phyloP scores from a whole-genome alignment of 2,113 vertebrate genomes.

The Nettapus auritus region DNA sequence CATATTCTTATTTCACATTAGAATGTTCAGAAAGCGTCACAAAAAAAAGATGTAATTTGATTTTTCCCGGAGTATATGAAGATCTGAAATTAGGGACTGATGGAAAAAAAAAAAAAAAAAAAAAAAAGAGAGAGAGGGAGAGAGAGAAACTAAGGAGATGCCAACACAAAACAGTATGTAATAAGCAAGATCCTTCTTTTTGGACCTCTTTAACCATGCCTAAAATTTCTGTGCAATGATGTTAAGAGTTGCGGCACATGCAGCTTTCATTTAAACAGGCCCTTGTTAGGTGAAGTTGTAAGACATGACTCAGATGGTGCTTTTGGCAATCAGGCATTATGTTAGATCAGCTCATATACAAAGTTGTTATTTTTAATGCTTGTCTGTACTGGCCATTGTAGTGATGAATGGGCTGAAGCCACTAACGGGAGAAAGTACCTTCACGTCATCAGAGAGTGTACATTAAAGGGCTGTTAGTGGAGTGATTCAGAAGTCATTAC shows the following conservation, averaged over 20 bases:
- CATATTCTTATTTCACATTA: background rate
- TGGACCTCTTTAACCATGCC: accelerated
- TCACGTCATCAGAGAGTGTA: background rate
- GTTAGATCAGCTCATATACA: background rate
- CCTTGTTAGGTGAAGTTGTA: background rate
- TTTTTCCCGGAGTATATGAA: background rate
- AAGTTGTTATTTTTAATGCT: background rate
- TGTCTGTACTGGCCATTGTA: background rate
- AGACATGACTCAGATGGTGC: background rate
- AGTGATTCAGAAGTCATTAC: background rate
- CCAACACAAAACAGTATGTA: background rate
- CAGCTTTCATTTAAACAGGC: background rate
- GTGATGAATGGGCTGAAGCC: background rate
- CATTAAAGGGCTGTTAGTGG: background rate
- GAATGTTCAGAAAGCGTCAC: background rate
- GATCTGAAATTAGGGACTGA: background rate
- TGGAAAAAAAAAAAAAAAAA: background rate
- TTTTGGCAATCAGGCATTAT: background rate
- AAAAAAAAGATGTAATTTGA: background rate
- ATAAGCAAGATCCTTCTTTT: background rate
- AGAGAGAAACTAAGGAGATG: background rate
- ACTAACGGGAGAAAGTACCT: background rate
- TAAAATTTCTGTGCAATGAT: background rate
- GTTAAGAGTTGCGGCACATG: background rate
- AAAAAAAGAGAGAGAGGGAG: no score